phyloP scores from a whole-genome alignment of 2,888 invertebrate species.

The Orchesellides sinensis region DNA sequence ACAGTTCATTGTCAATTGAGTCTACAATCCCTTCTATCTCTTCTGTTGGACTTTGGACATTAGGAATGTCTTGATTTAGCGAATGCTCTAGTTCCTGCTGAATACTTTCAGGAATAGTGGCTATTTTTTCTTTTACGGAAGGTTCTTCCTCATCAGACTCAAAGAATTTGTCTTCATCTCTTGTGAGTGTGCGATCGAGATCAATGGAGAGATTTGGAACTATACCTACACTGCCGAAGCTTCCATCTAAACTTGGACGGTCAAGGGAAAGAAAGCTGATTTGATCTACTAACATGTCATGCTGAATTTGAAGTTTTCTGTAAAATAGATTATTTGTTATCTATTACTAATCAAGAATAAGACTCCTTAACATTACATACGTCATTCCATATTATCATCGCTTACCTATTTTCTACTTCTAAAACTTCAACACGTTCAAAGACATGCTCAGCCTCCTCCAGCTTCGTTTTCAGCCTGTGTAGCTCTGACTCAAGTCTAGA shows the following conservation, averaged over 20 bases:
- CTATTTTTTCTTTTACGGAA: conserved; percentile 59
- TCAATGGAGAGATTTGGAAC: conserved; percentile 55
- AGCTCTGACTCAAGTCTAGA: conserved; percentile 71
- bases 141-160: conserved; percentile 64
- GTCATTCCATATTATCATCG: not conserved
- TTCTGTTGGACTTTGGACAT: not conserved
- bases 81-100: no score
- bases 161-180: conserved; percentile 53
- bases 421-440: conserved; percentile 72
- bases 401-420: conserved; percentile 72
- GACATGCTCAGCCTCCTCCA: conserved; percentile 72
- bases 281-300: conserved; percentile 73
- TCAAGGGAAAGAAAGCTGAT: conserved; percentile 73
- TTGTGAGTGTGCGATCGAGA: conserved; percentile 57
- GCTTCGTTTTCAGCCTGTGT: conserved; percentile 70
- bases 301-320: conserved; percentile 71
- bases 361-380: not conserved
- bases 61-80: not conserved
- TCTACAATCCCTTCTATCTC: not conserved
- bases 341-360: no score
- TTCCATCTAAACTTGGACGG: conserved; percentile 63
- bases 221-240: conserved; percentile 30
- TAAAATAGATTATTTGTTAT: no score
- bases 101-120: not conserved
- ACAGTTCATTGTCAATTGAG: no score